Evolutionary conservation across 2,113 vertebrate species (phyloP), one percentile per base, ranked within the genome.

Genomic region (Hippocampus comes): DNA sequence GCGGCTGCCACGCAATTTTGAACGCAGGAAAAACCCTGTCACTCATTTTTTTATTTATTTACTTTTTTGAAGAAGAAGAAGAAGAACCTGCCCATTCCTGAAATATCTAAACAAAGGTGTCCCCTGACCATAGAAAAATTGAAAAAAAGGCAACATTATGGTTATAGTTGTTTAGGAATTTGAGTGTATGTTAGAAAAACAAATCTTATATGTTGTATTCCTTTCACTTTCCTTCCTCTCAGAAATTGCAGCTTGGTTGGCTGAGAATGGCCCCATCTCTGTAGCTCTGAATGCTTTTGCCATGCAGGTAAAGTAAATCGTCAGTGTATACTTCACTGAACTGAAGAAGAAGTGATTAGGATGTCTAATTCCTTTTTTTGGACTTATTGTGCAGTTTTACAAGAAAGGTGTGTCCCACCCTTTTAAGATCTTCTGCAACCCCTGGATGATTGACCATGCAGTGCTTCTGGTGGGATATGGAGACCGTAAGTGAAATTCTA

Each of bases 251-350:
- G 92, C 94, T 5, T 96, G 95, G 95, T 87, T 97, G 77, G 93
- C 93, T 27, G 86, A 94, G 85, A 95, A 94, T 0, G 95, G 95
- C 23, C 95, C 95, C 0, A 56, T 96, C 72, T 97, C 95, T 38
- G 92, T 96, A 0, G 95, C 95, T 21, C 90, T 97, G 68, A 97
- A 97, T n/a, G 95, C 95, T 20, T 96, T 97, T 42, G 95, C 94
- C 30, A 97, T 97, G 95, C 95, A 97, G 95, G 95, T 93, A 49
- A 48, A 48, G 15, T 12, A 11, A 64, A 64, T 1, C 21, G n/a
- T 48, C 27, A 27, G 23, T 2, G 8, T 25, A 7, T 23, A 23
- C 53, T 34, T 23, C 9, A 5, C 30, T 55, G 17, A 34, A 15
- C 4, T 1, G 21, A 43, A 43, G 4, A 14, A 48, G 15, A 67